Percentiles rank a stretch among this genome's conserved stretches.
phyloP scores from a whole-genome alignment of 37 sponge, comb jelly and placozoan species.

The Halisarca cf. caerulea region DNA sequence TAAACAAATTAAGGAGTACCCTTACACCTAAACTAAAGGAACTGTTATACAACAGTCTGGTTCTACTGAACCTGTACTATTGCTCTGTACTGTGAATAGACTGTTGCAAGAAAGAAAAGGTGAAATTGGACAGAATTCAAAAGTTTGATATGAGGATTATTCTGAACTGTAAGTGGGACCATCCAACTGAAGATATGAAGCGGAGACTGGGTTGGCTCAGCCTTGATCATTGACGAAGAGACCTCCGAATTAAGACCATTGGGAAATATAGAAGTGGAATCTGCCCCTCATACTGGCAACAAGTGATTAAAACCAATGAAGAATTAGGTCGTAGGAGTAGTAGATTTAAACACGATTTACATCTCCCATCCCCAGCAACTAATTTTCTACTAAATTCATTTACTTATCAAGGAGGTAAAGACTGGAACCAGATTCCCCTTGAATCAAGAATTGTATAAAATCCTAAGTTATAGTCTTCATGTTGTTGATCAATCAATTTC shows the following conservation, averaged over 20 bases:
- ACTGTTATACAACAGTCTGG: background rate
- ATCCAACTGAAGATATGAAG: background rate
- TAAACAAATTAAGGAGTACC: background rate
- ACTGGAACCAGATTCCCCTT: background rate
- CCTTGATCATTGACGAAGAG: background rate
- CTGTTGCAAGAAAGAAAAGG: background rate
- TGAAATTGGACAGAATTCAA: background rate
- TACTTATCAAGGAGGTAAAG: background rate
- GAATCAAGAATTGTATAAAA: background rate
- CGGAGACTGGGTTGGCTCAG: background rate
- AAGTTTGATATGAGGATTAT: background rate
- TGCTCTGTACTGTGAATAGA: background rate
- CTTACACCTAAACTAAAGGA: background rate
- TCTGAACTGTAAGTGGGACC: background rate
- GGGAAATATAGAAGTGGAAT: background rate
- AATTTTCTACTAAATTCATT: background rate
- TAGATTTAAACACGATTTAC: background rate
- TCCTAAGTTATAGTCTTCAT: background rate
- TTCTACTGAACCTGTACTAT: background rate
- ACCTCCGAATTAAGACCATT: background rate
- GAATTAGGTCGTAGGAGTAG: background rate
- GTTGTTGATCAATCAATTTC: background rate
- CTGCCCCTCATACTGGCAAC: background rate
- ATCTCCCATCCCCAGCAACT: background rate
- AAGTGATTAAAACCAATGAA: background rate